Conservation (phyloP, 2,888 invertebrate genomes). For the Phaonia tiefii region DNA sequence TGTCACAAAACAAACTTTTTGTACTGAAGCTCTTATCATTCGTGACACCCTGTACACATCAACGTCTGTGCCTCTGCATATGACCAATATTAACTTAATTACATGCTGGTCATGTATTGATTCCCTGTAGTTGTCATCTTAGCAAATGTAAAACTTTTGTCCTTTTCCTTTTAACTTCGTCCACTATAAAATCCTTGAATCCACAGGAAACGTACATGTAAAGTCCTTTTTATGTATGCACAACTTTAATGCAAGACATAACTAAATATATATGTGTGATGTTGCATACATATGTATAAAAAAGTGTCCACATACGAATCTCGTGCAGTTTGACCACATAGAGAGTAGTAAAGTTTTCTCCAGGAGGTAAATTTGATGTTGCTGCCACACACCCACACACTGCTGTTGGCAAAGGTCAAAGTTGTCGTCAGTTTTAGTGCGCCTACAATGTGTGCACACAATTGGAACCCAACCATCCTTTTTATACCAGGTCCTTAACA, state of each 20-base stretch:
- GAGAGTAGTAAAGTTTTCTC: conserved; percentile 3
- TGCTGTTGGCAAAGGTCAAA: conserved; percentile 56
- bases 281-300: too few species aligned
- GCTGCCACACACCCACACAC: background rate
- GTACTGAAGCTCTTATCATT: too few species aligned
- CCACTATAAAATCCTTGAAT: conserved; percentile 20
- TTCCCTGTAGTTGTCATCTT: conserved; percentile 10
- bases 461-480: too few species aligned
- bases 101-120: conserved; percentile 3
- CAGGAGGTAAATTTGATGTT: conserved; percentile 5
- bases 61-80: background rate
- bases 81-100: conserved; percentile 17
- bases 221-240: too few species aligned
- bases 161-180: background rate
- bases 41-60: background rate
- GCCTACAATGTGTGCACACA: background rate
- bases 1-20: too few species aligned
- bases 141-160: background rate
- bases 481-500: too few species aligned
- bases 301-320: background rate
- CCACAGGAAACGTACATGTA: background rate
- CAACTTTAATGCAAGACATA: too few species aligned
- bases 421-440: conserved; percentile 54
- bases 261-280: too few species aligned
- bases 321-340: conserved; percentile 4